phyloP scores from a whole-genome alignment of 2,113 vertebrate genomes.

The Conger conger region DNA sequence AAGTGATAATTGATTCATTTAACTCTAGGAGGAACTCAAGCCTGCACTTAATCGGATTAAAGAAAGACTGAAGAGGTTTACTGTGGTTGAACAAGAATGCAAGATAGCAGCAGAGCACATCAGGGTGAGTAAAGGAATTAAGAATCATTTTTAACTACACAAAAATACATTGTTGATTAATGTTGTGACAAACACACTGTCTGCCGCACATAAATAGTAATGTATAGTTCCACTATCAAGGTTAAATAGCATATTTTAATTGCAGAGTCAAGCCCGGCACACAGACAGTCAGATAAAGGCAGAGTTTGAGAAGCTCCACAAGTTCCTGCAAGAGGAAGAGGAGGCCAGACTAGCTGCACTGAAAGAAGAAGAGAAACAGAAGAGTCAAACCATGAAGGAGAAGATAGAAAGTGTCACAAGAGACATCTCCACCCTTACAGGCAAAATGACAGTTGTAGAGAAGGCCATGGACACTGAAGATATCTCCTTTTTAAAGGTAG shows the following conservation, averaged over 20 bases:
- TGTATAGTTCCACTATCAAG: too few species aligned
- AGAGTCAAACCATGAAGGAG: not conserved
- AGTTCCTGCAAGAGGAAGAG: constrained; percentile 8
- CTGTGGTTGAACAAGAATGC: not conserved
- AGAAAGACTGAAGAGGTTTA: too few species aligned
- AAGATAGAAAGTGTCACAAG: not conserved
- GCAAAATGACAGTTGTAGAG: not conserved
- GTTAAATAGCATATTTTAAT: not conserved
- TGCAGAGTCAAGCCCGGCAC: not conserved
- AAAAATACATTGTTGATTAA: not conserved
- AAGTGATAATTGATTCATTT: too few species aligned
- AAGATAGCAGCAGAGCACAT: not conserved
- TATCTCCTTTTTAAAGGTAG: not conserved
- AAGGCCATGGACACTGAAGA: not conserved
- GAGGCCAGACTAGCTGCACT: not conserved
- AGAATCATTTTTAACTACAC: not conserved
- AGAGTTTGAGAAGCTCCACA: constrained; percentile 3
- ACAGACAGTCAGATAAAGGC: not conserved
- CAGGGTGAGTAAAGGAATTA: not conserved
- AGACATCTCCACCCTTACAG: not conserved
- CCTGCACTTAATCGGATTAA: too few species aligned
- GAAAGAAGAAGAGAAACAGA: not conserved
- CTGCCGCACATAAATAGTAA: too few species aligned
- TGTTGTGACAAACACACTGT: not conserved
- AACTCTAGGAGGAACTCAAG: too few species aligned